phyloP scores from a whole-genome alignment of 2,113 vertebrate genomes.

The Pica pica region DNA sequence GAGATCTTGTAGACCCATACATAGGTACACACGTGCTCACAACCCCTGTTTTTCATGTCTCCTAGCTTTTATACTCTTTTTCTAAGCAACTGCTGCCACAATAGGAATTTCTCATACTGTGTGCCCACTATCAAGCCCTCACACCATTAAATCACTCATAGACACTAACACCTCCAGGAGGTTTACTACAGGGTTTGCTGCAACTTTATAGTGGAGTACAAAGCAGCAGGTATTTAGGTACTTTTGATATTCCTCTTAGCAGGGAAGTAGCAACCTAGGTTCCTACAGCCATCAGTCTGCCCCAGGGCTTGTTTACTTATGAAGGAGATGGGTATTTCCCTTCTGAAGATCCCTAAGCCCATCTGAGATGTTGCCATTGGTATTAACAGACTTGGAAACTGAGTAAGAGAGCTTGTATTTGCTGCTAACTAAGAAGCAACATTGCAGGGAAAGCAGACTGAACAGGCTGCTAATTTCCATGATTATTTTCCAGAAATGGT shows the following conservation, averaged over 20 bases:
- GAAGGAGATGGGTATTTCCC: neutral
- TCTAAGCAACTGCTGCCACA: neutral
- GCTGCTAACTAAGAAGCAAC: neutral
- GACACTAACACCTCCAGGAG: neutral
- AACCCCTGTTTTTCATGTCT: neutral
- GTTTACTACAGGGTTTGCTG: neutral
- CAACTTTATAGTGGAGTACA: neutral
- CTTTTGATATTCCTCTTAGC: neutral
- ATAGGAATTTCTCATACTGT: neutral
- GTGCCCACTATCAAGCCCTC: neutral
- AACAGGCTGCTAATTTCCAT: neutral
- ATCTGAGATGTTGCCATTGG: neutral
- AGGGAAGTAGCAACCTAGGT: neutral
- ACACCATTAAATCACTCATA: neutral
- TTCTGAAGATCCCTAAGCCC: neutral
- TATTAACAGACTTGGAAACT: neutral
- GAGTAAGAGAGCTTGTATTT: neutral
- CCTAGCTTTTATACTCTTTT: neutral
- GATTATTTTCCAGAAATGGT: neutral
- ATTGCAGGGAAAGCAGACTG: neutral
- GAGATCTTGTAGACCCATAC: accelerated
- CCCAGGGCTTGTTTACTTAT: neutral
- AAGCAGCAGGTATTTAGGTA: neutral
- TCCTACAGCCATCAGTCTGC: neutral
- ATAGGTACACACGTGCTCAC: neutral